Evolutionary conservation across 2,888 invertebrate genomes (phyloP).

Genomic region (Cephus runcator): DNA sequence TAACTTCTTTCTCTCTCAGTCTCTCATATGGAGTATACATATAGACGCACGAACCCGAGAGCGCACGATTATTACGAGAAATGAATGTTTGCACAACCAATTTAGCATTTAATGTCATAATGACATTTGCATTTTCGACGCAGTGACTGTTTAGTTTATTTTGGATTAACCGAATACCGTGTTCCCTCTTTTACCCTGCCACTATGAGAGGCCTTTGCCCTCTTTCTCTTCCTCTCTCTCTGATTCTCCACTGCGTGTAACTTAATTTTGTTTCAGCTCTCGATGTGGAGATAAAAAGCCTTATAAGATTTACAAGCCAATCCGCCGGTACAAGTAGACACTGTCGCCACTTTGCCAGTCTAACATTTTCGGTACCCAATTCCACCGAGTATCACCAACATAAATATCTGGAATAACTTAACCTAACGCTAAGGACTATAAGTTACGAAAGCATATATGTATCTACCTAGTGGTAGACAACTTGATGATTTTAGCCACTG

Average conservation of each 20-base stretch:
- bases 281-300: neutral
- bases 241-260: neutral
- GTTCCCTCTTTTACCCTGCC: neutral
- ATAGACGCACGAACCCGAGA: neutral
- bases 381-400: neutral
- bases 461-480: neutral
- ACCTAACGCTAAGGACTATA: neutral
- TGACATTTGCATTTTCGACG: constrained; percentile 50
- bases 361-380: neutral
- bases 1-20: neutral
- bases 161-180: constrained; percentile 43
- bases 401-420: neutral
- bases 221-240: neutral
- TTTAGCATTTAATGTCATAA: constrained; percentile 60
- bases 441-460: neutral
- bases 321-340: neutral
- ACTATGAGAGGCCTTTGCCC: neutral
- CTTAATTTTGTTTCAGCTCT: neutral
- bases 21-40: neutral
- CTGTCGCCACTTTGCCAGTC: neutral
- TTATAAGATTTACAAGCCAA: neutral
- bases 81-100: constrained; percentile 34
- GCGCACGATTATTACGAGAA: constrained; percentile 6
- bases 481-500: neutral
- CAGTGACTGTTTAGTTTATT: constrained; percentile 52